phyloP scores from a whole-genome alignment of 2,888 invertebrate species.

The Archips crataeganus region DNA sequence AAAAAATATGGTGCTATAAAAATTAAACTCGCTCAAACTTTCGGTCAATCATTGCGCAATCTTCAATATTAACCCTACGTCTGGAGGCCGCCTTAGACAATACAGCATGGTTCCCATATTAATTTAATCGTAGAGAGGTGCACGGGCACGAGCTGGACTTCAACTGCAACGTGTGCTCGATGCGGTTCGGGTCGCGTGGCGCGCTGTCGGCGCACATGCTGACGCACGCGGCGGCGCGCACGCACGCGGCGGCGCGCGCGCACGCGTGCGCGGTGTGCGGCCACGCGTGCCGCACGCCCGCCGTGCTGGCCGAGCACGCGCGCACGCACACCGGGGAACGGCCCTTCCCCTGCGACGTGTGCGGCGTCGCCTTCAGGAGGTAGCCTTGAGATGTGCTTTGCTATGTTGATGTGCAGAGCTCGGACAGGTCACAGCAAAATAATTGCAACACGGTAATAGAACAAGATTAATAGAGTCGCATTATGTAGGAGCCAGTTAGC shows the following conservation, averaged over 20 bases:
- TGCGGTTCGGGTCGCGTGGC: constrained; percentile 42
- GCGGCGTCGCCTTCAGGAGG: constrained; percentile 66
- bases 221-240: constrained; percentile 43
- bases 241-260: constrained; percentile 44
- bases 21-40: too few species aligned
- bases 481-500: too few species aligned
- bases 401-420: too few species aligned
- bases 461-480: too few species aligned
- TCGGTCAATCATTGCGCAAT: too few species aligned
- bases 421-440: too few species aligned
- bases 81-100: too few species aligned
- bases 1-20: too few species aligned
- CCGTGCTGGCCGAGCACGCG: constrained; percentile 65
- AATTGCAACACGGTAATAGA: too few species aligned
- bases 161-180: constrained; percentile 44
- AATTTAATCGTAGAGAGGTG: constrained; percentile 22
- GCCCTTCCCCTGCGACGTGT: constrained; percentile 72
- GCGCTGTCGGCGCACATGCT: constrained; percentile 45
- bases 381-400: constrained; percentile 25
- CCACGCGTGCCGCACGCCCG: constrained; percentile 64
- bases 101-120: too few species aligned
- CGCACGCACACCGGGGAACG: constrained; percentile 70
- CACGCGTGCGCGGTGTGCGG: constrained; percentile 60
- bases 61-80: too few species aligned
- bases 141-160: constrained; percentile 41